Conservation (phyloP, 2,888 invertebrate genomes). For the Eupithecia centaureata region DNA sequence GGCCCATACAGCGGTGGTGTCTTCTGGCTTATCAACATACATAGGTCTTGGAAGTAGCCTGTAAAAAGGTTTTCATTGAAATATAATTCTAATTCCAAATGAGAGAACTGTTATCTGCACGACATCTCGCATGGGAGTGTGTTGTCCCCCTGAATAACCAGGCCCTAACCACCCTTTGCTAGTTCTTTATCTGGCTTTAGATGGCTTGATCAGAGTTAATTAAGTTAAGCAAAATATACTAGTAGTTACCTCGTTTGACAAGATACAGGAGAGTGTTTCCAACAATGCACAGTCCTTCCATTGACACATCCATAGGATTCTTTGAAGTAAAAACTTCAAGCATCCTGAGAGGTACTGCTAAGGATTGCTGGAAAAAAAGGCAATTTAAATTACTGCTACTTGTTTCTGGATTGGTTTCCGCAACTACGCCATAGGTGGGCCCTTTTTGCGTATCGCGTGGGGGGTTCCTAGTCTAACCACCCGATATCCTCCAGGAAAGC, state of each 20-base stretch:
- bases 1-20: slow-evolving; percentile 88
- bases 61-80: slow-evolving; percentile 44
- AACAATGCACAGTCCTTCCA: slow-evolving; percentile 66
- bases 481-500: too few species aligned
- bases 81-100: too few species aligned
- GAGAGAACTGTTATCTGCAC: too few species aligned
- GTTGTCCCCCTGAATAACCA: too few species aligned
- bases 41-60: slow-evolving; percentile 90
- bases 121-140: too few species aligned
- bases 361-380: slow-evolving; percentile 67
- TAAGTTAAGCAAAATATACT: too few species aligned
- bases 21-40: slow-evolving; percentile 87
- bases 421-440: too few species aligned
- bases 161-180: too few species aligned
- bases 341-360: slow-evolving; percentile 90
- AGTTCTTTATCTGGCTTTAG: too few species aligned
- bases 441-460: too few species aligned
- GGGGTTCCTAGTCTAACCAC: too few species aligned
- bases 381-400: background rate
- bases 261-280: slow-evolving; percentile 82
- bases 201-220: background rate
- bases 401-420: too few species aligned
- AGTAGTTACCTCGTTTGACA: slow-evolving; percentile 79
- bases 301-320: slow-evolving; percentile 64
- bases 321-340: slow-evolving; percentile 89